A percentile compares a stretch with the other conserved stretches of the same genome.
These are phyloP conservation scores for Cryptus armator DNA, from an alignment of 2,888 invertebrate genomes.

Conservation along the genomic window DNA sequence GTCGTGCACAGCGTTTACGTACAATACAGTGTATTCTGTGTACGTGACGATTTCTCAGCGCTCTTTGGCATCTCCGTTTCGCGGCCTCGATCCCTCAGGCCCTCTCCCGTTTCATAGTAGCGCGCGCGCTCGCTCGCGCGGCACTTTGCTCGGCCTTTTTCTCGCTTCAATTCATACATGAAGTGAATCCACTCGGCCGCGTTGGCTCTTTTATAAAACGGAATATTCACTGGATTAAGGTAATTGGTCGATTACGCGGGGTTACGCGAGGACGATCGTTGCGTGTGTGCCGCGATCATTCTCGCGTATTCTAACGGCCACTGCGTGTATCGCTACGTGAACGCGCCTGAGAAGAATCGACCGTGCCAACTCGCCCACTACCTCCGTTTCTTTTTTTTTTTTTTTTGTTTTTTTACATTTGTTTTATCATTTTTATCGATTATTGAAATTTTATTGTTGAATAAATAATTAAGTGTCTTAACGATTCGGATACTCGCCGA, in stretches of 20 bases:
- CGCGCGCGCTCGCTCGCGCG: not conserved
- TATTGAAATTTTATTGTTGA: too few relatives aligned
- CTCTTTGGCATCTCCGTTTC: slow-evolving; percentile 26
- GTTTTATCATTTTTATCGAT: too few relatives aligned
- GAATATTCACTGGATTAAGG: slow-evolving; percentile 84
- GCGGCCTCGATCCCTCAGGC: slow-evolving; percentile 12
- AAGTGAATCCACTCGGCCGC: slow-evolving; percentile 54
- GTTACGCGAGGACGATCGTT: slow-evolving; percentile 73
- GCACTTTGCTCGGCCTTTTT: slow-evolving; percentile 44
- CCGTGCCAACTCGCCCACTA: not conserved
- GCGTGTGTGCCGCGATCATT: slow-evolving; percentile 63
- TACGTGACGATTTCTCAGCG: slow-evolving; percentile 43
- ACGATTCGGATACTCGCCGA: too few relatives aligned
- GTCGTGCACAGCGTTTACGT: not conserved
- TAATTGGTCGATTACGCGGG: slow-evolving; percentile 81
- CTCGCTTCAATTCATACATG: slow-evolving; percentile 12
- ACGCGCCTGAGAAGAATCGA: not conserved
- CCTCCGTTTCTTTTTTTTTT: not conserved
- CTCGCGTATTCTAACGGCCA: not conserved
- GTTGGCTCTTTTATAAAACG: slow-evolving; percentile 77
- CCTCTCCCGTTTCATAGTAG: not conserved
- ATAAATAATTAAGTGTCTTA: too few relatives aligned
- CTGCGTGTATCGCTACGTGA: not conserved
- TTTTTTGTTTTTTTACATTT: too few relatives aligned
- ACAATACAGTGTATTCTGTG: not conserved